A percentile compares a stretch with the other conserved stretches of the same genome.
phyloP scores from a whole-genome alignment of 2,888 invertebrate genomes.

The Trissolcus brochymenae region DNA sequence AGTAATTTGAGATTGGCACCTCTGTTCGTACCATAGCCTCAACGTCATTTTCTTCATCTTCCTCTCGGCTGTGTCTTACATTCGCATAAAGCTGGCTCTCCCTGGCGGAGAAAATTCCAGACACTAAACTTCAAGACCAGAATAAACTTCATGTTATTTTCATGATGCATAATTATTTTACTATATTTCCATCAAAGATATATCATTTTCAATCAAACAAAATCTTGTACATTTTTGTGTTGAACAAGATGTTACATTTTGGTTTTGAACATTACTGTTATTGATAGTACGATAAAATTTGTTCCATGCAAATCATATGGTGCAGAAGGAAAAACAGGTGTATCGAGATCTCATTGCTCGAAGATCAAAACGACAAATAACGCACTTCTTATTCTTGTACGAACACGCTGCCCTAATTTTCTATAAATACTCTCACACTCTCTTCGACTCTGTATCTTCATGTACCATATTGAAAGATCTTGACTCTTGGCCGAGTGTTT shows the following conservation, averaged over 20 bases:
- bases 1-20: slow-evolving; percentile 76
- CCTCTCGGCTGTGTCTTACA: slow-evolving; percentile 40
- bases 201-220: background rate
- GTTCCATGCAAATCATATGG: slow-evolving; percentile 37
- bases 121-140: slow-evolving; percentile 62
- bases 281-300: slow-evolving; percentile 32
- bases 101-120: slow-evolving; percentile 70
- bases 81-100: slow-evolving; percentile 63
- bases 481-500: slow-evolving; percentile 72
- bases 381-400: slow-evolving; percentile 57
- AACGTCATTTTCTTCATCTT: slow-evolving; percentile 60
- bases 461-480: slow-evolving; percentile 68
- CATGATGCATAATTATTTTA: background rate
- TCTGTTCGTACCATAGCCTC: slow-evolving; percentile 62
- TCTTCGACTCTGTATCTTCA: slow-evolving; percentile 62
- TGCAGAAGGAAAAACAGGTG: slow-evolving; percentile 51
- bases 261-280: slow-evolving; percentile 6
- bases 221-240: background rate
- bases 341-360: slow-evolving; percentile 52
- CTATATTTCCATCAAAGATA: background rate
- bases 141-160: slow-evolving; percentile 58
- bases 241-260: background rate
- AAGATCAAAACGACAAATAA: slow-evolving; percentile 56
- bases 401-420: slow-evolving; percentile 71
- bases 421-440: slow-evolving; percentile 69